Conservation (phyloP, 1,140 invertebrate species). For the Oscheius sp. region DNA sequence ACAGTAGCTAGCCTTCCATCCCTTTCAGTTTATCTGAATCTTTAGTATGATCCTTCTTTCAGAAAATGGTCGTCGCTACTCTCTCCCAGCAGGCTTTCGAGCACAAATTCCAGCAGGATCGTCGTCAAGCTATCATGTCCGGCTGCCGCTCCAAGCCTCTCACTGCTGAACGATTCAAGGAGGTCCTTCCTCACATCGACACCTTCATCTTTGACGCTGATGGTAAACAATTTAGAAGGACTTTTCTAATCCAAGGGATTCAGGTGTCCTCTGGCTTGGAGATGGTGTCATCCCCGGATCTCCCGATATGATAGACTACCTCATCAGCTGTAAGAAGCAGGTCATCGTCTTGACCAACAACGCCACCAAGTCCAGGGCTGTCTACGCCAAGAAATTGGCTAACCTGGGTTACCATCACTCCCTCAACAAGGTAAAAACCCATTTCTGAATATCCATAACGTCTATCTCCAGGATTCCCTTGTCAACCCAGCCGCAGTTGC, state of each 20-base stretch:
- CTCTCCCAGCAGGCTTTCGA: background rate
- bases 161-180: conserved; percentile 35
- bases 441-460: background rate
- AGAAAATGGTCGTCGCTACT: conserved; percentile 4
- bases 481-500: conserved; percentile 59
- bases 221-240: conserved; percentile 26
- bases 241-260: background rate
- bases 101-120: background rate
- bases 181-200: conserved; percentile 48
- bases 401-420: conserved; percentile 49
- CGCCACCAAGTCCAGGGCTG: conserved; percentile 56
- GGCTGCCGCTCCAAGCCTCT: conserved; percentile 4
- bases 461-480: conserved; percentile 32
- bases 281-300: conserved; percentile 54
- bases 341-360: conserved; percentile 59
- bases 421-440: conserved; percentile 23
- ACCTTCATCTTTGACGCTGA: conserved; percentile 61
- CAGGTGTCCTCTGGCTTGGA: conserved; percentile 56
- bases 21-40: background rate
- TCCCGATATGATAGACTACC: conserved; percentile 48
- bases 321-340: conserved; percentile 40
- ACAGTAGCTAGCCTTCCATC: background rate
- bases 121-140: background rate
- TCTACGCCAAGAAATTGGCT: conserved; percentile 56
- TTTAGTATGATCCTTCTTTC: background rate